Evolutionary conservation across 2,888 invertebrate genomes (phyloP), one percentile per base, ranked within the genome.

Genomic region (Drosophila yooni): DNA sequence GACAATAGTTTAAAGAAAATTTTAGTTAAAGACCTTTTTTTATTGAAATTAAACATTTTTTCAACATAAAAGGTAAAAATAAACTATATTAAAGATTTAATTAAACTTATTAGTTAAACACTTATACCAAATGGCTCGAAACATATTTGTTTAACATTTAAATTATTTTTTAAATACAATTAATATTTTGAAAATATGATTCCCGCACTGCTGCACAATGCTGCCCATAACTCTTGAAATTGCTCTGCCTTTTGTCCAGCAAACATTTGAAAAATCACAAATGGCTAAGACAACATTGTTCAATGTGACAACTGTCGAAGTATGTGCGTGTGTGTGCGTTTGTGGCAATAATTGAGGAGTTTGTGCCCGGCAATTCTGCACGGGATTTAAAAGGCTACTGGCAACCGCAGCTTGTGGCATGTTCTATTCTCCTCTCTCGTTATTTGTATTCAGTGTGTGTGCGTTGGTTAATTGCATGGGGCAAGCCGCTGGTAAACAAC

Each of bases 391-490:
- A 18, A 46, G 18, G 52, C 29, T 43, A 11, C 62, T 46, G 50
- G 11, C 67, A 76, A 48, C 68, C 74, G 38, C 83, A 81, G 65
- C 57, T 63, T 70, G 71, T 27, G 71, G 80, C 76, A 36, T 27
- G 6, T 15, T 56, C n/a, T 58, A 60, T 36, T 29, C 27, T 40
- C n/a, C 36, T 7, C 29, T 15, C 38, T 21, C 7, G 21, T 8
- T 57, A 27, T 25, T 13, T 27, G n/a, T 18, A 8, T 54, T 36
- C 15, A 18, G n/a, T 29, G 59, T 56, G 59, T 56, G 27, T 33
- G 59, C n/a, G 65, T 46, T 64, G 70, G 81, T 78, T 86, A 88
- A 88, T 81, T 89, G 76, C 83, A 72, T 73, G 75, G 74, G 58
- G 58, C 69, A 52, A 34, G 48, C 57, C 34, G 31, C 57, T 36